Base-by-base conservation (phyloP, 2,797 vertebrate genomes). In the Pseudotriccus pelzelni region DNA sequence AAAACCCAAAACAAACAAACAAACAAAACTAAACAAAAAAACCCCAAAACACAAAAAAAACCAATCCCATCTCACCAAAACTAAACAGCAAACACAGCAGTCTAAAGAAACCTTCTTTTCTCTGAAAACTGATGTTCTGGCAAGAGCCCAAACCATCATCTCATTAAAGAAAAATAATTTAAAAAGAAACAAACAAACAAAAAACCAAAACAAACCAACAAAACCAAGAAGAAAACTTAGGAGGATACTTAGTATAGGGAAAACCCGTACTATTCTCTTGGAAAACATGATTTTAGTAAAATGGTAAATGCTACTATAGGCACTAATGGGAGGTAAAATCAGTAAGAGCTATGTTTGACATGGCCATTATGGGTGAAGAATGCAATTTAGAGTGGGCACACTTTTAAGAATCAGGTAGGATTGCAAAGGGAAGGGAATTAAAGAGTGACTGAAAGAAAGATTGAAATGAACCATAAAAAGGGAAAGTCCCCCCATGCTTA, bases 211-310 rank as follows among this genome's bases (percentile, higher is more conserved):
- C 6, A 39, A 18, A 18, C 16, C 6, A 22, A 46, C 23, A 16
- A 14, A 2, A 50, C 2, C 14, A 76, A n/a, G 6, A 30, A 43
- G 3, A 77, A 1, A 63, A 53, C 1, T 30, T 32, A 7, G 7
- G 4, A 30, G 4, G 3, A 1, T 41, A 46, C 3, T 62, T 28
- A 27, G 7, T 30, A 49, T 6, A 49, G 36, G 10, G 41, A 46
- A 52, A 60, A 69, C 14, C 3, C 7, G 6, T 23, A 14, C 20
- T 58, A 32, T 44, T 60, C 7, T 62, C 32, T 36, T 46, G 12
- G 23, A 47, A 78, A 74, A 30, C 10, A 8, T 23, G 7, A 7
- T 72, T 56, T n/a, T 68, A 64, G 23, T 14, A 72, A 39, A 21
- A 53, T 1, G 0, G 14, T 49, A 49, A 64, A 68, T 17, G 23